Conservation (phyloP, 2,888 invertebrate genomes). For the Drosophila leonis region DNA sequence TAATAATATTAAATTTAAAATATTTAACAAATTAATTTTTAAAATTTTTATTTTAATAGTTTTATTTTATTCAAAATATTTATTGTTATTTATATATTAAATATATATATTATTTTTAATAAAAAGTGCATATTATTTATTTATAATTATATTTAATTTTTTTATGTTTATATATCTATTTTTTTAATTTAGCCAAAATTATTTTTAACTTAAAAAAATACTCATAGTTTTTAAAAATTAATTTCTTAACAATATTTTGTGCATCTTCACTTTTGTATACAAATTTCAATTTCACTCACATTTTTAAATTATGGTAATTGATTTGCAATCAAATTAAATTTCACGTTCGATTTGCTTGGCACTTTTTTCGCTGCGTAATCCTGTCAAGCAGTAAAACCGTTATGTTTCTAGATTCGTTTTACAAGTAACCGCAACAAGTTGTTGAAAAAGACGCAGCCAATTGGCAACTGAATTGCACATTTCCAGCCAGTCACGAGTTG, state of each 20-base stretch:
- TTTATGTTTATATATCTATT: no score
- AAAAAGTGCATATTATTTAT: no score
- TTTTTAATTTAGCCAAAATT: no score
- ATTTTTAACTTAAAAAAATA: no score
- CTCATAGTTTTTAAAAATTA: no score
- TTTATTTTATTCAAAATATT: no score
- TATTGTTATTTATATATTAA: no score
- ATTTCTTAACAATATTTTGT: background rate
- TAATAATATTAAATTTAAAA: background rate
- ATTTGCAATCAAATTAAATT: conserved; percentile 2
- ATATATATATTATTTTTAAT: no score
- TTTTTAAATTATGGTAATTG: conserved; percentile 21
- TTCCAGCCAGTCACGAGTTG: conserved; percentile 28
- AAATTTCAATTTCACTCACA: conserved; percentile 41
- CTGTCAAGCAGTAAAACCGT: conserved; percentile 16
- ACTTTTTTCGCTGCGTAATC: conserved; percentile 25
- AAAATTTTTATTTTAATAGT: no score
- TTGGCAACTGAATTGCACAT: conserved; percentile 68
- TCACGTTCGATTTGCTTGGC: background rate
- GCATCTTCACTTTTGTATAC: background rate
- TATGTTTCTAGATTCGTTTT: background rate
- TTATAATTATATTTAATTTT: no score
- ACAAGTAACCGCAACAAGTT: conserved; percentile 49
- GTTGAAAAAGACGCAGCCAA: conserved; percentile 75
- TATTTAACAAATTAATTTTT: no score